These are phyloP conservation scores for Hanleya hanleyi DNA, from an alignment of 2,888 invertebrate species.

Conservation along the genomic window DNA sequence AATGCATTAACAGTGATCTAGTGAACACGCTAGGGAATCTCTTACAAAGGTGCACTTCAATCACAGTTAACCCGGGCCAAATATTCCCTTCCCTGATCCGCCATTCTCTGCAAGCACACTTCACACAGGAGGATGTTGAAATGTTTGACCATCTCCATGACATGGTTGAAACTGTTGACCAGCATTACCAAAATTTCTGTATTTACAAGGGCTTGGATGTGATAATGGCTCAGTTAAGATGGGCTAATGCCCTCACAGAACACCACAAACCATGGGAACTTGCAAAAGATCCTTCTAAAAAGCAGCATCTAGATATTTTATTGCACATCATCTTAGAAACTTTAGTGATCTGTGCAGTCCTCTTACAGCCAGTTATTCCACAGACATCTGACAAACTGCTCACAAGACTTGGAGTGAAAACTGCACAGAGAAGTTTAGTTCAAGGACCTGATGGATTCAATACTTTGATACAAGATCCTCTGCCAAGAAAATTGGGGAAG, in stretches of 20 bases:
- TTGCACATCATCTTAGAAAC: slow-evolving; percentile 90
- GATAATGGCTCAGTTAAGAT: slow-evolving; percentile 83
- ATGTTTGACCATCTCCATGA: slow-evolving; percentile 76
- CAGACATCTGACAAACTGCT: slow-evolving; percentile 81
- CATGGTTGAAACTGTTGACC: slow-evolving; percentile 77
- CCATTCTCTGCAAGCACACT: slow-evolving; percentile 45
- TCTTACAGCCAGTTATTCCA: slow-evolving; percentile 91
- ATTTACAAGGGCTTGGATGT: slow-evolving; percentile 89
- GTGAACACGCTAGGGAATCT: slow-evolving; percentile 95
- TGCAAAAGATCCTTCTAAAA: slow-evolving; percentile 78
- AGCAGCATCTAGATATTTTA: slow-evolving; percentile 78
- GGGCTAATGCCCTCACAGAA: slow-evolving; percentile 91
- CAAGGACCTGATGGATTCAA: no score
- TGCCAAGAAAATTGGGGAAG: no score
- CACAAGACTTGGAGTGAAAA: slow-evolving; percentile 70
- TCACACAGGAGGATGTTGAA: slow-evolving; percentile 73
- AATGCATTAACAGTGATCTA: slow-evolving; percentile 89
- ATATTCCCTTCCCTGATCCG: slow-evolving; percentile 79
- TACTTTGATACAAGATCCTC: no score
- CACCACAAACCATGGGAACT: slow-evolving; percentile 91
- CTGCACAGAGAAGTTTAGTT: no score
- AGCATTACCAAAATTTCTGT: slow-evolving; percentile 83
- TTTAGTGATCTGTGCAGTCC: slow-evolving; percentile 84
- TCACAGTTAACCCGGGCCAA: slow-evolving; percentile 85
- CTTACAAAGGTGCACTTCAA: slow-evolving; percentile 85